These are phyloP conservation scores for Protobothrops mucrosquamatus DNA, from an alignment of 2,113 vertebrate species.

Conservation along the genomic window DNA sequence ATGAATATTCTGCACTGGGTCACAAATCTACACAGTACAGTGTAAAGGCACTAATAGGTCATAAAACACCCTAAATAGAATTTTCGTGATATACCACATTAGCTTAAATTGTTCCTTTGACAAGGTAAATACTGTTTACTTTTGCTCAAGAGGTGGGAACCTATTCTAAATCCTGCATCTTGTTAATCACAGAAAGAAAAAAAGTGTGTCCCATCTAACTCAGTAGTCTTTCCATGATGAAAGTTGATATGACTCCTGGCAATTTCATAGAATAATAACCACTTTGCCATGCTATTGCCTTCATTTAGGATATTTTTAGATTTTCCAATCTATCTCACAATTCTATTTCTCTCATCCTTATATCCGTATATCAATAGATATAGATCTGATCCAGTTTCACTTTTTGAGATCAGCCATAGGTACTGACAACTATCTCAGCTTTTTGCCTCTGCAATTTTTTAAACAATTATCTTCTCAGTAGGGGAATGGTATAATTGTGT, in stretches of 20 bases:
- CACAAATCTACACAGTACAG: neutral
- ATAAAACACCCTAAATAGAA: neutral
- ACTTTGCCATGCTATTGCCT: neutral
- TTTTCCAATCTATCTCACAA: neutral
- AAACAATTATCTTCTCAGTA: neutral
- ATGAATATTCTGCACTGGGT: neutral
- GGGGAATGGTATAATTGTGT: neutral
- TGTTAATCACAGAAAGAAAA: neutral
- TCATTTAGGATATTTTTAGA: neutral
- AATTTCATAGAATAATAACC: neutral
- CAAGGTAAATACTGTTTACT: neutral
- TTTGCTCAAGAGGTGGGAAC: neutral
- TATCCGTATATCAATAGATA: too few relatives aligned
- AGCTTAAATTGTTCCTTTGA: neutral
- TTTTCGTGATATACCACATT: neutral
- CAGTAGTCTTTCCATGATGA: neutral
- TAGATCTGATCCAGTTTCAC: neutral
- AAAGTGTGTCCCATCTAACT: neutral
- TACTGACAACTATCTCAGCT: neutral
- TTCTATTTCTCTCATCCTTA: neutral
- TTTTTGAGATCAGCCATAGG: neutral
- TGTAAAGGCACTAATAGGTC: neutral
- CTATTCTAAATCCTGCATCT: neutral
- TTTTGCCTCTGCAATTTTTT: neutral
- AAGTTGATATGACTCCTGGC: neutral